phyloP scores from a whole-genome alignment of 2,113 vertebrate genomes.

The Cromileptes altivelis region DNA sequence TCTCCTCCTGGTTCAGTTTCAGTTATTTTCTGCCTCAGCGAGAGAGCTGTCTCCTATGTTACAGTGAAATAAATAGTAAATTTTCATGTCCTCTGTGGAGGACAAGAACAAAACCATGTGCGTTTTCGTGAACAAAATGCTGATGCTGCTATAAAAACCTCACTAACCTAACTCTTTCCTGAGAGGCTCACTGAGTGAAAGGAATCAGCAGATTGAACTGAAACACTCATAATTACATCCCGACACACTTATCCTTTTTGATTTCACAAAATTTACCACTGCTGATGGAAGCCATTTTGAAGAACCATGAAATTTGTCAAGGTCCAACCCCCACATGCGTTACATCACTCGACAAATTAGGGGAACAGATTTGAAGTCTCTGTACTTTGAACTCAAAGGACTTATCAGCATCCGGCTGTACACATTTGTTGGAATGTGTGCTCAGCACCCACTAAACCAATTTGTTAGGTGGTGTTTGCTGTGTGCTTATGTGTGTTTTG shows the following conservation, averaged over 20 bases:
- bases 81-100: slow-evolving; percentile 48
- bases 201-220: slow-evolving; percentile 37
- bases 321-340: slow-evolving; percentile 46
- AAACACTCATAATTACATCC: slow-evolving; percentile 55
- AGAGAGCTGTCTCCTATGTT: slow-evolving; percentile 4
- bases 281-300: slow-evolving; percentile 54
- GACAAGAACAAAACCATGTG: slow-evolving; percentile 44
- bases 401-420: slow-evolving; percentile 58
- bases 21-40: not conserved
- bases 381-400: slow-evolving; percentile 56
- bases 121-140: slow-evolving; percentile 45
- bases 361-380: slow-evolving; percentile 57
- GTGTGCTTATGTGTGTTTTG: slow-evolving; percentile 41
- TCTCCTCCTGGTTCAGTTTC: not conserved
- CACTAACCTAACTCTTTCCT: slow-evolving; percentile 20
- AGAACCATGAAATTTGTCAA: slow-evolving; percentile 41
- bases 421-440: slow-evolving; percentile 54
- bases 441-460: slow-evolving; percentile 59
- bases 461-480: slow-evolving; percentile 50
- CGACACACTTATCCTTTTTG: slow-evolving; percentile 46
- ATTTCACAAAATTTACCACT: slow-evolving; percentile 43
- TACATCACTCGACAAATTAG: slow-evolving; percentile 58
- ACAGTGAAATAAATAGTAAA: slow-evolving; percentile 38
- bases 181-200: slow-evolving; percentile 22
- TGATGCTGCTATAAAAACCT: slow-evolving; percentile 38